Evolutionary conservation across 2,888 invertebrate genomes (phyloP), one percentile per base, ranked within the genome.

Genomic region (Hecatera dysodea): DNA sequence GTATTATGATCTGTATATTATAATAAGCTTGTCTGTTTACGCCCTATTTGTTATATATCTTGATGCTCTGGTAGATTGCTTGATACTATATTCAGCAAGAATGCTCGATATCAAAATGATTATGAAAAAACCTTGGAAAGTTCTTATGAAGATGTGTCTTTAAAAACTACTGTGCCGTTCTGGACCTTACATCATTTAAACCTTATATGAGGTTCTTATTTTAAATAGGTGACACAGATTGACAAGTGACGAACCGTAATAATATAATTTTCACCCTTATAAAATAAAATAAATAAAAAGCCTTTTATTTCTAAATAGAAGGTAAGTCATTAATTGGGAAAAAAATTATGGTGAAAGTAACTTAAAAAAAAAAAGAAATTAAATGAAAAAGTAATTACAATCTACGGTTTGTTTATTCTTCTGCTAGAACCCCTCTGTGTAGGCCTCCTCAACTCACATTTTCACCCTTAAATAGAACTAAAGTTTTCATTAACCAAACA

Each of bases 21-120:
- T 56, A 70, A 46, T 71, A 70, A 70, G 71, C 19, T 27, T 71
- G 22, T 71, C 67, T 50, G 50, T 22, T 39, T 27, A 42, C 46
- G 0, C 55, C 36, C 7, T 68, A 46, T 46, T 33, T 52, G 19
- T 52, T 33, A 33, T 72, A 50, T 24, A 33, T 69, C 17, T 12
- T 42, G 24, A 24, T 33, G 27, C 1, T 42, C 8, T 24, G 8
- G 48, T 42, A 50, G 29, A 33, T 72, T 69, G 9, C 7, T 72
- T 19, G 24, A 42, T 72, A 42, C 29, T 42, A 29, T 67, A 67
- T 33, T 17, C 72, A 55, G 22, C n/a, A 39, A n/a, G 15, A 36
- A 24, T 17, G 33, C 24, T n/a, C 3, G 5, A 33, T 6, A 42
- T 3, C 2, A 6, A 6, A 33, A 44, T 17, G 1, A 2, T 33